phyloP scores from a whole-genome alignment of 2,113 vertebrate genomes.

The Pseudorhombus dupliciocellatus region DNA sequence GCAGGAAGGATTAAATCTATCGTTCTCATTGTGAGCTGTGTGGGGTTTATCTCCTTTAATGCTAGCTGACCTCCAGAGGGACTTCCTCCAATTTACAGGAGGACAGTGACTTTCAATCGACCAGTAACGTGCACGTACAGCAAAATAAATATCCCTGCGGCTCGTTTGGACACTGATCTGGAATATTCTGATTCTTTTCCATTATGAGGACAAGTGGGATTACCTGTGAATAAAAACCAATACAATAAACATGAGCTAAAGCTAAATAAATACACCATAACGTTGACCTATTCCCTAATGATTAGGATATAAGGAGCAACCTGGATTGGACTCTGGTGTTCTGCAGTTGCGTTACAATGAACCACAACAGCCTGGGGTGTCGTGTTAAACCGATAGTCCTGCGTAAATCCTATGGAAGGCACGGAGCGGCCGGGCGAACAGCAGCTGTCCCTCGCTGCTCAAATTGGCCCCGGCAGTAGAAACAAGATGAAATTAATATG shows the following conservation, averaged over 20 bases:
- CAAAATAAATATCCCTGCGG: background rate
- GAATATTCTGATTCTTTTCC: background rate
- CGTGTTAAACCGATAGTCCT: constrained; percentile 61
- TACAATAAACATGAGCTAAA: background rate
- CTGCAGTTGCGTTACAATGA: constrained; percentile 45
- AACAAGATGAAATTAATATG: constrained; percentile 72
- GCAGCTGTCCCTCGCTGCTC: constrained; percentile 46
- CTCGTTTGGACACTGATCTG: background rate
- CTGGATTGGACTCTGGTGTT: background rate
- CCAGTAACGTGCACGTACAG: constrained; percentile 12
- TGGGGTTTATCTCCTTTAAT: constrained; percentile 41
- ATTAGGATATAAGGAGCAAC: constrained; percentile 22
- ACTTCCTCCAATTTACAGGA: constrained; percentile 29
- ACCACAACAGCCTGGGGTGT: constrained; percentile 39
- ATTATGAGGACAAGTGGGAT: background rate
- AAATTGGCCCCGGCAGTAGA: constrained; percentile 61
- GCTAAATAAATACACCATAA: too few relatives aligned
- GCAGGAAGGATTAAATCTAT: constrained; percentile 60
- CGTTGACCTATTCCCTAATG: constrained; percentile 10
- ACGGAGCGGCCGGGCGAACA: constrained; percentile 41
- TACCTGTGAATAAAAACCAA: background rate
- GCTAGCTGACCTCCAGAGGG: constrained; percentile 15
- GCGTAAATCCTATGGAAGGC: constrained; percentile 55
- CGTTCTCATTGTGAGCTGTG: constrained; percentile 42
- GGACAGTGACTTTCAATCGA: constrained; percentile 40